phyloP scores from a whole-genome alignment of 2,113 vertebrate genomes.

The Sphyrna mokarran region DNA sequence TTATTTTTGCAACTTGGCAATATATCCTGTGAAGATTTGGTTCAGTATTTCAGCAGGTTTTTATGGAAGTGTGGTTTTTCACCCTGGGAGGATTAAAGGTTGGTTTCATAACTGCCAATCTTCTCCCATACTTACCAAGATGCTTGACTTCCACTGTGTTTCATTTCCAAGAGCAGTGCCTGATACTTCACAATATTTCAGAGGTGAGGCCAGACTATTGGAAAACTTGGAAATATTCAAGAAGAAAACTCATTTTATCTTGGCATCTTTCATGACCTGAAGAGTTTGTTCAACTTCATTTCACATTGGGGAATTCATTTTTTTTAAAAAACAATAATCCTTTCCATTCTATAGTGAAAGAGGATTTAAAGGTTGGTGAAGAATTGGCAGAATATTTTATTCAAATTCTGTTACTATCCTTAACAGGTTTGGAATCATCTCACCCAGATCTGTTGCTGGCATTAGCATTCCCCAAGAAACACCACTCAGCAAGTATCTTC shows the following conservation, averaged over 20 bases:
- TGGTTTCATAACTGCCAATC: neutral
- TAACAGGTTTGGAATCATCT: constrained; percentile 23
- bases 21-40: neutral
- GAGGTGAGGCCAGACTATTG: neutral
- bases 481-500: neutral
- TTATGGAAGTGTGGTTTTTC: neutral
- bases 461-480: neutral
- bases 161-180: neutral
- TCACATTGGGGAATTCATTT: neutral
- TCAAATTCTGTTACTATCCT: neutral
- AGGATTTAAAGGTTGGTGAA: neutral
- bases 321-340: neutral
- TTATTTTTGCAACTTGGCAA: neutral
- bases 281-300: neutral
- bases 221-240: neutral
- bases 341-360: neutral
- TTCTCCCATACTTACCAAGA: neutral
- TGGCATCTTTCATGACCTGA: neutral
- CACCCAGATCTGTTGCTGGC: constrained; percentile 30
- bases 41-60: neutral
- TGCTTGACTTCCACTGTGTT: neutral
- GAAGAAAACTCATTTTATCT: neutral
- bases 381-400: neutral
- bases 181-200: neutral
- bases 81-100: neutral